These are phyloP conservation scores for Lasioglossum figueresi DNA, from an alignment of 2,888 invertebrate species.

Conservation along the genomic window DNA sequence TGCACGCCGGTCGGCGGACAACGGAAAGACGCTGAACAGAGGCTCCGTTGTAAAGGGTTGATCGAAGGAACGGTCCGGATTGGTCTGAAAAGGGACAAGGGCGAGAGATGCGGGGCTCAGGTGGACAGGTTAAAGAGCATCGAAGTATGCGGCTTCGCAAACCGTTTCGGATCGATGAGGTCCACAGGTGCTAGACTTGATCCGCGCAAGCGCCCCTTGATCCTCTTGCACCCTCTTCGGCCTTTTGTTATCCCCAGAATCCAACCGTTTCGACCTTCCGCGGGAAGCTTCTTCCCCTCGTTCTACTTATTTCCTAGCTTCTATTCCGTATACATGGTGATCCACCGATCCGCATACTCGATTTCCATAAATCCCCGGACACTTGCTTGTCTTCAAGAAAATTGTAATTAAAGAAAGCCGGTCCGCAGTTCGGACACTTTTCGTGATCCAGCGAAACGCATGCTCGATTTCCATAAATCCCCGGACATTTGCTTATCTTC, in stretches of 20 bases:
- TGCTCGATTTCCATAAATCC: no score
- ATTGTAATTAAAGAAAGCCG: no score
- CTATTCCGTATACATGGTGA: neutral
- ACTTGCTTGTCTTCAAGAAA: no score
- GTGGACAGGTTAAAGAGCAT: constrained; percentile 67
- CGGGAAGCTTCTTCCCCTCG: constrained; percentile 15
- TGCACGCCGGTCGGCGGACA: neutral
- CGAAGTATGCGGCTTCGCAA: constrained; percentile 63
- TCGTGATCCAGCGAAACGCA: no score
- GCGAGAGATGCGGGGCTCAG: constrained; percentile 33
- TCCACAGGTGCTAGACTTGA: constrained; percentile 82
- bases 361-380: no score
- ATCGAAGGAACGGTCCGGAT: neutral
- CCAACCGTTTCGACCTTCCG: constrained; percentile 27
- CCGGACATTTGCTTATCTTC: no score
- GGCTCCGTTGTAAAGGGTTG: neutral
- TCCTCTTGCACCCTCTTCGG: constrained; percentile 61
- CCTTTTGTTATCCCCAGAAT: constrained; percentile 60
- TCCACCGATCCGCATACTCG: no score
- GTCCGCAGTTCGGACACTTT: no score
- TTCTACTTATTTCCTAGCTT: constrained; percentile 4
- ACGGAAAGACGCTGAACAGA: neutral
- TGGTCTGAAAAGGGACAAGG: neutral
- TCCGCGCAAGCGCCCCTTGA: constrained; percentile 80
- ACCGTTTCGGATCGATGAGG: constrained; percentile 81